Percentiles rank a stretch among this genome's conserved stretches.
Conservation (phyloP, 2,113 vertebrate species). For the Pholis gunnellus region DNA sequence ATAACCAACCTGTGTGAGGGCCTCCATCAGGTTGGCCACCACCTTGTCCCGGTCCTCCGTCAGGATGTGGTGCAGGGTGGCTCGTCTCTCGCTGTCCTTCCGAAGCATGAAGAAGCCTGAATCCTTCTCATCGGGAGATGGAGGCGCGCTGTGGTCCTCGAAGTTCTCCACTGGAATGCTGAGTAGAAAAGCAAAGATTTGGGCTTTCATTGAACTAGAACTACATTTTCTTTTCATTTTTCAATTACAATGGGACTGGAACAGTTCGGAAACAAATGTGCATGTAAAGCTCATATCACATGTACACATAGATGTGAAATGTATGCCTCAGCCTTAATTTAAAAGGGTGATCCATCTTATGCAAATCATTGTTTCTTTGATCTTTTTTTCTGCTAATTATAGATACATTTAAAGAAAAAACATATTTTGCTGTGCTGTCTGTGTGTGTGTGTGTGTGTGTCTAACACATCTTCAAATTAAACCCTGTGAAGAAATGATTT, state of each 20-base stretch:
- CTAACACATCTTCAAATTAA: too few relatives aligned
- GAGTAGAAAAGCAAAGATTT: constrained; percentile 4
- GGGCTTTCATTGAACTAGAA: neutral
- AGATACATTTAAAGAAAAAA: too few relatives aligned
- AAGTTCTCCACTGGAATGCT: constrained; percentile 99
- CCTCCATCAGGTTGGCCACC: constrained; percentile 93
- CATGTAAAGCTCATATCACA: neutral
- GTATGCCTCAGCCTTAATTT: too few relatives aligned
- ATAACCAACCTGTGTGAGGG: constrained; percentile 89
- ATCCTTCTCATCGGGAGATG: constrained; percentile 97
- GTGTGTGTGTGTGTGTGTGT: too few relatives aligned
- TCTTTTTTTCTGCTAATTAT: too few relatives aligned
- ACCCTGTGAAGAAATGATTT: too few relatives aligned
- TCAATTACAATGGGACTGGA: neutral
- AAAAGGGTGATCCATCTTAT: neutral
- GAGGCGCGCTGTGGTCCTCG: constrained; percentile 98
- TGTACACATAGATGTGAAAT: neutral
- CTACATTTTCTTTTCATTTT: too few relatives aligned
- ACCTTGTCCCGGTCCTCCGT: constrained; percentile 95
- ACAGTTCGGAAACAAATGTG: too few relatives aligned
- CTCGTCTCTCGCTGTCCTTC: constrained; percentile 97
- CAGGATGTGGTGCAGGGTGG: constrained; percentile 94
- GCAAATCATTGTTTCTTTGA: too few relatives aligned
- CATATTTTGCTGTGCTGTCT: too few relatives aligned
- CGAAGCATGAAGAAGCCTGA: constrained; percentile 96